Conservation (phyloP, 1,140 invertebrate genomes). For the Lucilia cuprina region DNA sequence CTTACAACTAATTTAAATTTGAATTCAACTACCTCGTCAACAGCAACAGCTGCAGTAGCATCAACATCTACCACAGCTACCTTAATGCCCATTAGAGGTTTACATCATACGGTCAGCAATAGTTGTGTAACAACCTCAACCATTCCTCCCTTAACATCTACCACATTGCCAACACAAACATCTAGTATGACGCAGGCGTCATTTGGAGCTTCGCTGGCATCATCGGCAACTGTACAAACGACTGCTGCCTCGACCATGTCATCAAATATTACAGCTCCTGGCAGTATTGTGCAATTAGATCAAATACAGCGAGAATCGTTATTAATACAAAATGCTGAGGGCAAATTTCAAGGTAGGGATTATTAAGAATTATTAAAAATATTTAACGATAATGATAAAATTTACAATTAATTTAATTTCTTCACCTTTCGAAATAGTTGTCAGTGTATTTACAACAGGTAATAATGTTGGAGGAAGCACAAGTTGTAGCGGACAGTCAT, state of each 20-base stretch:
- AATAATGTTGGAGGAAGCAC: background rate
- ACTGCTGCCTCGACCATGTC: background rate
- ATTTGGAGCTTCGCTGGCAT: background rate
- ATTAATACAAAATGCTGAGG: conserved; percentile 50
- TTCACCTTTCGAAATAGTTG: conserved; percentile 28
- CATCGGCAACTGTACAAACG: background rate
- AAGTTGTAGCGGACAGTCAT: conserved; percentile 14
- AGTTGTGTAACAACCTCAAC: conserved; percentile 16
- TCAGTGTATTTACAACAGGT: conserved; percentile 39
- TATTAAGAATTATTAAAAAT: background rate
- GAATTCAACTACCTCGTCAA: conserved; percentile 14
- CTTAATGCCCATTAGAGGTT: background rate
- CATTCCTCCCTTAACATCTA: background rate
- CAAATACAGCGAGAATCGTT: conserved; percentile 42
- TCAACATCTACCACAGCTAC: background rate
- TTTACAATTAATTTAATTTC: too few relatives aligned
- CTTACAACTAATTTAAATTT: background rate
- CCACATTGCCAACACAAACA: background rate
- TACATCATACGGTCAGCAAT: background rate
- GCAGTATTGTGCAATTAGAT: conserved; percentile 39
- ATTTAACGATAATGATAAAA: too few relatives aligned
- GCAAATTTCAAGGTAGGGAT: conserved; percentile 55
- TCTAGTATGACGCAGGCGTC: conserved; percentile 20
- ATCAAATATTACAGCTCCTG: background rate
- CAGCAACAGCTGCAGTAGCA: conserved; percentile 1